Evolutionary conservation across 64 coral and sea anemone species (phyloP).

Genomic region (Montipora foliosa): DNA sequence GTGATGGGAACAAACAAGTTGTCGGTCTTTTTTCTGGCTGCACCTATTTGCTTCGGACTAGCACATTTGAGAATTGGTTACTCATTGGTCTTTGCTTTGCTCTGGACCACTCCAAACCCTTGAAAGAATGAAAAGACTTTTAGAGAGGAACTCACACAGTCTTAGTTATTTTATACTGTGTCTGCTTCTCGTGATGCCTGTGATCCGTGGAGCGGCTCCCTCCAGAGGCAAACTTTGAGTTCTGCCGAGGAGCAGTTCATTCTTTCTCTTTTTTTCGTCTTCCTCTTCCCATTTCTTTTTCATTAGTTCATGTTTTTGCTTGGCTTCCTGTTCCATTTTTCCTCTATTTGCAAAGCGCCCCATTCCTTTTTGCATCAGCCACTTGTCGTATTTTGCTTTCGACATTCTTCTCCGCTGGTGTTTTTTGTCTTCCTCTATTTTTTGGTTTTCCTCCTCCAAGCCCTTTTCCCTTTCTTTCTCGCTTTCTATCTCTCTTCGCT

Average conservation of each 20-base stretch:
- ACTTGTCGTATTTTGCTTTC: slow-evolving; percentile 72
- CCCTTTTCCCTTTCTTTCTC: too few relatives aligned
- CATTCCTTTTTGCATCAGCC: slow-evolving; percentile 89
- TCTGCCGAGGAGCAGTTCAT: slow-evolving; percentile 53
- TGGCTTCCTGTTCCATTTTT: slow-evolving; percentile 75
- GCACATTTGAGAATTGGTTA: too few relatives aligned
- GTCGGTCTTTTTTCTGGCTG: too few relatives aligned
- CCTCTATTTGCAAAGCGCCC: slow-evolving; percentile 68
- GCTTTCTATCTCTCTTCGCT: too few relatives aligned
- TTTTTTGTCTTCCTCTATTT: slow-evolving; percentile 69
- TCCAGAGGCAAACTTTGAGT: slow-evolving; percentile 70
- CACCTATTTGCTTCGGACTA: too few relatives aligned
- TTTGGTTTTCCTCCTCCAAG: slow-evolving; percentile 62
- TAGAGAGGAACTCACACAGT: neutral
- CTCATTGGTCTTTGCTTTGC: too few relatives aligned
- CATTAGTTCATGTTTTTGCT: slow-evolving; percentile 71
- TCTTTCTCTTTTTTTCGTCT: slow-evolving; percentile 75
- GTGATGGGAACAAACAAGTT: too few relatives aligned
- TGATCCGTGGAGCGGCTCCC: neutral
- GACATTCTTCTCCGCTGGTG: slow-evolving; percentile 75
- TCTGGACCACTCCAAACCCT: neutral
- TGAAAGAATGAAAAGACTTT: neutral
- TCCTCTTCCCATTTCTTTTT: slow-evolving; percentile 91
- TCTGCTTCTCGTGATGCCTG: neutral
- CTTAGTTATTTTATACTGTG: slow-evolving; percentile 28